phyloP scores from a whole-genome alignment of 1,140 invertebrate genomes.

The Metopolophium dirhodum region DNA sequence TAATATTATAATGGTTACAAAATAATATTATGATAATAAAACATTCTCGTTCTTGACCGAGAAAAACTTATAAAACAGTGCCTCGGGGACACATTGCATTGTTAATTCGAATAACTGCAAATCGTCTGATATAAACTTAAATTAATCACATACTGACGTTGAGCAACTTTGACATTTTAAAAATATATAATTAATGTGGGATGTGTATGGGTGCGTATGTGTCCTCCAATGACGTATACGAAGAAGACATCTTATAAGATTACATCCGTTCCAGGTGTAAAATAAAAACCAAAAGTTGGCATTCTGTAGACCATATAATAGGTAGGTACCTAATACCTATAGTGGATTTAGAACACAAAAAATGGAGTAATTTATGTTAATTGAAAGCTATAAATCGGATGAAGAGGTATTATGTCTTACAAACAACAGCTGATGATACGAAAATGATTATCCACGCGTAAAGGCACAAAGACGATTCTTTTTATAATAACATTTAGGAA shows the following conservation, averaged over 20 bases:
- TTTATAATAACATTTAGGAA: conserved; percentile 1
- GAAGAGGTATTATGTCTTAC: background rate
- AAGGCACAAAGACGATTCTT: background rate
- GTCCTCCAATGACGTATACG: background rate
- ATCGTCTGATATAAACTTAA: background rate
- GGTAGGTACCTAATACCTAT: no score
- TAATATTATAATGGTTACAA: background rate
- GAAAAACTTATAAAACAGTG: conserved; percentile 14
- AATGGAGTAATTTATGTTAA: background rate
- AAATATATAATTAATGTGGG: background rate
- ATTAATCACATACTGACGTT: background rate
- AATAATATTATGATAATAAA: background rate
- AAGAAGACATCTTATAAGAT: background rate
- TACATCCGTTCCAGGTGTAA: background rate
- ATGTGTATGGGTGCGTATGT: background rate
- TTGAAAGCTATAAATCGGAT: background rate
- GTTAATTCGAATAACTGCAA: background rate
- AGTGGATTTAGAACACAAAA: background rate
- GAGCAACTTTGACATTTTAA: background rate
- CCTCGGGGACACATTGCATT: conserved; percentile 17
- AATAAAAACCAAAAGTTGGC: background rate
- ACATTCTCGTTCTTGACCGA: conserved; percentile 33
- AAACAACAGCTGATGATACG: background rate
- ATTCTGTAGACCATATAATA: no score
- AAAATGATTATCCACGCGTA: background rate